Evolutionary conservation across 2,113 vertebrate species (phyloP), one percentile per base, ranked within the genome.

Genomic region (Lasiurus borealis): DNA sequence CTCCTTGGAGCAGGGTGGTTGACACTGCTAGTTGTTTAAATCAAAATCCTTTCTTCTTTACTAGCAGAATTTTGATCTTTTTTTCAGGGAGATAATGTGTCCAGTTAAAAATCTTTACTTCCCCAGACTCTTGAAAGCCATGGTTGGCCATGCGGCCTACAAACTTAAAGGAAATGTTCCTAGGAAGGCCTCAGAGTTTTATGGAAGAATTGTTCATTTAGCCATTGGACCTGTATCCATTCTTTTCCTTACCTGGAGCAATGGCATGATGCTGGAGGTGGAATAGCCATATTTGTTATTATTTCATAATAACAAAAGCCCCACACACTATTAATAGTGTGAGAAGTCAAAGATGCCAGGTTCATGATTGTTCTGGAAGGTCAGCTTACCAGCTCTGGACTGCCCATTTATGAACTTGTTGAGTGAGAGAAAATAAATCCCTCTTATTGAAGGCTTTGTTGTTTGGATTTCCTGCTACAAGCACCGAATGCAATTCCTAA

Each of bases 51-150:
- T 91, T 95, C 46, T 92, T 72, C 57, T 5, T 88, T 66, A 80
- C 9, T 76, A 76, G 29, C 3, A 83, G 44, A 89, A 88, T 19
- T 75, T n/a, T 40, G 50, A 78, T 68, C 46, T 82, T 84, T 64
- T 52, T 85, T 75, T 75, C 1, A 59, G 62, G 34, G 44, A 27
- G 15, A 85, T 16, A 46, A 2, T 83, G 18, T 83, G 44, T 84
- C 34, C 52, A 78, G 27, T 92, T 95, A 75, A 91, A 90, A 87
- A 59, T 80, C 52, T 81, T 93, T 57, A 59, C 54, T 46, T 88
- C 57, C 25, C 23, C 34, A 69, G 59, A 31, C 57, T 57, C 12
- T 14, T 88, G 1, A 76, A 57, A 85, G 48, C 52, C 48, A 57
- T 75, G 10, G 13, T 69, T 64, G 52, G 48, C 69, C 46, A 44